A percentile compares a stretch with the other conserved stretches of the same genome.
phyloP scores from a whole-genome alignment of 2,797 vertebrate genomes.

The Sciurus vulgaris region DNA sequence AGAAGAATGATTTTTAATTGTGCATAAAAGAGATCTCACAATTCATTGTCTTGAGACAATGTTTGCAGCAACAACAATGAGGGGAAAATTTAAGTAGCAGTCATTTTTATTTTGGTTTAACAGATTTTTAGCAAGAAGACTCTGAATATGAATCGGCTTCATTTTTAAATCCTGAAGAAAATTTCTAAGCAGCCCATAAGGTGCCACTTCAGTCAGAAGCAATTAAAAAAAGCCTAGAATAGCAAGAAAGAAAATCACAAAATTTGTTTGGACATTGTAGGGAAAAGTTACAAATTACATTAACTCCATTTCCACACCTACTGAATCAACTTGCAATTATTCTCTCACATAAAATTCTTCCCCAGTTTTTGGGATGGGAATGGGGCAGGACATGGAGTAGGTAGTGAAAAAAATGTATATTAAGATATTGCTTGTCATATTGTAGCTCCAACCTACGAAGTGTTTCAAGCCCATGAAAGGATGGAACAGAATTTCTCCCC shows the following conservation, averaged over 20 bases:
- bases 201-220: constrained; percentile 77
- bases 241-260: constrained; percentile 70
- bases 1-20: constrained; percentile 55
- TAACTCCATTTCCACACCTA: constrained; percentile 16
- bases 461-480: not conserved
- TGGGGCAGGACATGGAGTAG: not conserved
- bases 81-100: constrained; percentile 69
- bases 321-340: constrained; percentile 8
- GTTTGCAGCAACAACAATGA: constrained; percentile 53
- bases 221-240: constrained; percentile 78
- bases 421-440: not conserved
- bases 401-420: not conserved
- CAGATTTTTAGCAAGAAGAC: constrained; percentile 82
- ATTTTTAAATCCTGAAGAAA: constrained; percentile 79
- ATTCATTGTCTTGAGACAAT: constrained; percentile 41
- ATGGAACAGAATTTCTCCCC: not conserved
- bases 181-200: constrained; percentile 80
- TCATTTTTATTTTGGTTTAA: constrained; percentile 82
- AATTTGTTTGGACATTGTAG: constrained; percentile 72
- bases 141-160: constrained; percentile 82
- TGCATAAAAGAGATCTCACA: constrained; percentile 19
- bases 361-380: not conserved
- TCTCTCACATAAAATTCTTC: not conserved
- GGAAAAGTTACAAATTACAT: constrained; percentile 61
- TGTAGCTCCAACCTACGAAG: not conserved